These are phyloP conservation scores for Bombus confusus DNA, from an alignment of 1,140 invertebrate species.

Conservation along the genomic window DNA sequence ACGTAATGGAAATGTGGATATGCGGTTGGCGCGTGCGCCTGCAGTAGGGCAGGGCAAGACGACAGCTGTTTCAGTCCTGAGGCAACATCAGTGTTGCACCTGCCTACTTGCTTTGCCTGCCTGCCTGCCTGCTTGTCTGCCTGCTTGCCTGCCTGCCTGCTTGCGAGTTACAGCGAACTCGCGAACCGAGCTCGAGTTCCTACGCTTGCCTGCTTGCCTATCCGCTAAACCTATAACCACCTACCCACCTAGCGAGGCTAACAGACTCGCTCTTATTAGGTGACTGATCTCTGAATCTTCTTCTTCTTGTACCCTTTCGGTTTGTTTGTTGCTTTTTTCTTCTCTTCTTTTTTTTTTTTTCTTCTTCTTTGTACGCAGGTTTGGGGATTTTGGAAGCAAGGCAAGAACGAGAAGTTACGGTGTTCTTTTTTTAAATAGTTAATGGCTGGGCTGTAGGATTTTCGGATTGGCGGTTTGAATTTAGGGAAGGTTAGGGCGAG, in stretches of 20 bases:
- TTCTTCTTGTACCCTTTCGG: background rate
- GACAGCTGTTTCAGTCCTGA: slow-evolving; percentile 81
- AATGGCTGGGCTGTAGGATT: too few relatives aligned
- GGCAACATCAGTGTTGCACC: slow-evolving; percentile 80
- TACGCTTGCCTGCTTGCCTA: slow-evolving; percentile 44
- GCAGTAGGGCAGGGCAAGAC: slow-evolving; percentile 78
- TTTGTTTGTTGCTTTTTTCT: background rate
- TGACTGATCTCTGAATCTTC: slow-evolving; percentile 2
- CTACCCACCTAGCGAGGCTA: slow-evolving; percentile 38
- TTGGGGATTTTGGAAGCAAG: too few relatives aligned
- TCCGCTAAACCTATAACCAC: slow-evolving; percentile 45
- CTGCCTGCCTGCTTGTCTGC: slow-evolving; percentile 43
- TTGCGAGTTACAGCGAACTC: slow-evolving; percentile 33
- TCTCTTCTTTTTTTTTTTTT: too few relatives aligned
- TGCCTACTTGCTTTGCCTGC: slow-evolving; percentile 69
- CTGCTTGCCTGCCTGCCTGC: slow-evolving; percentile 71
- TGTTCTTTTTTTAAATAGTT: too few relatives aligned
- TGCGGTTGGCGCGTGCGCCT: slow-evolving; percentile 82
- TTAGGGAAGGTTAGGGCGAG: too few relatives aligned
- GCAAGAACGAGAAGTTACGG: too few relatives aligned
- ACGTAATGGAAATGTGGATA: slow-evolving; percentile 81
- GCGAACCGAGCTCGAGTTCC: slow-evolving; percentile 17
- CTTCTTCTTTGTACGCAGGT: too few relatives aligned
- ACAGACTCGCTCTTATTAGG: slow-evolving; percentile 28
- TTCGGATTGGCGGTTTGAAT: too few relatives aligned